Base-by-base conservation (phyloP, 2,113 vertebrate genomes). In the Fulmarus glacialis region DNA sequence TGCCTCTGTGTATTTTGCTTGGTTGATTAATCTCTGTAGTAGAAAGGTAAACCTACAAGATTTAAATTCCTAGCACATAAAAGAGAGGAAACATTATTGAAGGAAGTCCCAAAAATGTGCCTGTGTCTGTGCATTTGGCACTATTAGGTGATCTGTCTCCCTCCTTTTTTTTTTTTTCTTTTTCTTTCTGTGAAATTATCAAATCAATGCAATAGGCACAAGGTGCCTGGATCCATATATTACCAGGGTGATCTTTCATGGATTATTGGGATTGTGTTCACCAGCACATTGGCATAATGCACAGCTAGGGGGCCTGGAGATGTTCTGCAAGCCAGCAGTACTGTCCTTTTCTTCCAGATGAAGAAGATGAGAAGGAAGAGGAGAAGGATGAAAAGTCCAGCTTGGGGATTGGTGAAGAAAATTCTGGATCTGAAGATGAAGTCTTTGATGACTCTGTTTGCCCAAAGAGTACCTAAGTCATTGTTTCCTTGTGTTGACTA, bases 401-500 rank as follows among this genome's bases (percentile, higher is more conserved):
- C 71, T 96, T 97, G 90, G 98, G 98, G 72, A 98, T 85, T 18
- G 98, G 97, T 42, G 98, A 98, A n/a, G 98, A 98, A 50, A 98
- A 98, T 58, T 97, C 97, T 24, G 96, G 50, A 38, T 97, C 98
- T 21, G 98, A 99, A 59, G 97, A 97, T 29, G 97, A 96, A 34
- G 91, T 87, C 68, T 94, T 99, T 78, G 99, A 99, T 73, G 97
- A 98, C 82, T 98, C 92, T 2, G 83, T 99, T 89, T 99, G 99
- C 85, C 99, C 99, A 43, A 78, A 97, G 36, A 98, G 99, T 99
- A 95, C 95, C 97, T 95, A 43, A 86, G 42, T 17, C 38, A 36
- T 77, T 18, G 15, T 71, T 96, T 94, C 27, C 42, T 68, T 74
- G 77, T 14, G 27, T 47, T 85, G 30, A 68, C 36, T 73, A 14